Evolutionary conservation across 2,888 invertebrate species (phyloP).

Genomic region (Geotrupes spiniger): DNA sequence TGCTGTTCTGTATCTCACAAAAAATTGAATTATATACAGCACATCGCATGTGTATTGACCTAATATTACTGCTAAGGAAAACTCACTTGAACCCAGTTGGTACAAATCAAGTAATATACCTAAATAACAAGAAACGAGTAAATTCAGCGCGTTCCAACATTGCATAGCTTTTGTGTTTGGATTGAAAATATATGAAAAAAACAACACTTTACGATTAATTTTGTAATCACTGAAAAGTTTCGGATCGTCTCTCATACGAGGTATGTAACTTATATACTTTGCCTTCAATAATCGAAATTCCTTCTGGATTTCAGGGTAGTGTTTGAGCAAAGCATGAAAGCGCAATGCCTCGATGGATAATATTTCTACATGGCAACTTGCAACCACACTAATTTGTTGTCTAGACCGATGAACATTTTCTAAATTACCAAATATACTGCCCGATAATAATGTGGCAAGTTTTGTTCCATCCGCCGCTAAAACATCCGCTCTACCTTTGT

Average conservation of each 20-base stretch:
- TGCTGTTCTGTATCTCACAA: slow-evolving; percentile 20
- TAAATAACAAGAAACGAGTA: slow-evolving; percentile 19
- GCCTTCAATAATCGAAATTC: slow-evolving; percentile 19
- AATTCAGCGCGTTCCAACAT: slow-evolving; percentile 11
- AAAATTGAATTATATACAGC: slow-evolving; percentile 20
- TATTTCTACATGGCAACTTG: slow-evolving; percentile 23
- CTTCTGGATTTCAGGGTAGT: slow-evolving; percentile 22
- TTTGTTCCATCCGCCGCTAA: slow-evolving; percentile 28
- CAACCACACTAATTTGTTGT: slow-evolving; percentile 24
- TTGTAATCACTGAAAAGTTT: neutral
- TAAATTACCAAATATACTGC: slow-evolving; percentile 30
- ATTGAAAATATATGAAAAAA: slow-evolving; percentile 1
- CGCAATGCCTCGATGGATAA: slow-evolving; percentile 17
- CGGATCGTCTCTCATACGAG: slow-evolving; percentile 2
- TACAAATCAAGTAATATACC: slow-evolving; percentile 24
- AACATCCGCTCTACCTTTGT: slow-evolving; percentile 27
- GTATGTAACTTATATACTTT: slow-evolving; percentile 24
- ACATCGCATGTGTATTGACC: slow-evolving; percentile 23
- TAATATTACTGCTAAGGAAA: slow-evolving; percentile 15
- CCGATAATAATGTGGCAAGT: slow-evolving; percentile 21
- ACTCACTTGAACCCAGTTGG: slow-evolving; percentile 23
- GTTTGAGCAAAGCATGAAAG: slow-evolving; percentile 23
- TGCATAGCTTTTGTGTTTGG: slow-evolving; percentile 16
- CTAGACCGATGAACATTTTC: slow-evolving; percentile 16
- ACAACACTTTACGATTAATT: neutral